A percentile compares a stretch with the other conserved stretches of the same genome.
These are phyloP conservation scores for Manis javanica DNA, from an alignment of 2,797 vertebrate genomes.

Conservation along the genomic window DNA sequence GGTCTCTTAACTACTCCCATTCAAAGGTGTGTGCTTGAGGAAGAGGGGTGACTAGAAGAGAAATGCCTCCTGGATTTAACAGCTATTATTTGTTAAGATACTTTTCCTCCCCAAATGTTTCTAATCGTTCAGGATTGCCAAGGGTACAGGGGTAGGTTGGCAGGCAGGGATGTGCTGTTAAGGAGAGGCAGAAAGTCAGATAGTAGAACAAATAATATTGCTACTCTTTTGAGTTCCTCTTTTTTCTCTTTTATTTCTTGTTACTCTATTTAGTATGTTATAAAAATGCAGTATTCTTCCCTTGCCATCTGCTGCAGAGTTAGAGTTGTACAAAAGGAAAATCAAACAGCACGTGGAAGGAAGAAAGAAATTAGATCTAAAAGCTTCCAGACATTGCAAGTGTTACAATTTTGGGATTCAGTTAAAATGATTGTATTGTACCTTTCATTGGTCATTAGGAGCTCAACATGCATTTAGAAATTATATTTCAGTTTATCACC, in stretches of 20 bases:
- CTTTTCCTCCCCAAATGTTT: neutral
- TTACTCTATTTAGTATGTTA: conserved; percentile 49
- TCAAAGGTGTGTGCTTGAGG: neutral
- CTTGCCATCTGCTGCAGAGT: conserved; percentile 47
- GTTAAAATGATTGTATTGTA: conserved; percentile 1
- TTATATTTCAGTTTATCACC: neutral
- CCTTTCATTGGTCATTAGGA: conserved; percentile 49
- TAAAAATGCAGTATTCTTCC: conserved; percentile 56
- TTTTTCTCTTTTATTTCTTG: neutral
- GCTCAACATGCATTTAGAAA: conserved; percentile 3
- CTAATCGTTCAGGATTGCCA: conserved; percentile 38
- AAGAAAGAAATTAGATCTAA: conserved; percentile 27
- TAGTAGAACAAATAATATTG: conserved; percentile 41
- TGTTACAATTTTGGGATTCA: conserved; percentile 36
- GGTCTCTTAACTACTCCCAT: neutral
- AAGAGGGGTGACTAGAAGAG: conserved; percentile 4
- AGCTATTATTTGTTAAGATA: conserved; percentile 59
- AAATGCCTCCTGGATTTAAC: conserved; percentile 32
- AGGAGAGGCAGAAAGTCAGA: conserved; percentile 44
- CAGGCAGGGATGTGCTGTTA: neutral
- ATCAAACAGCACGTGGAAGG: conserved; percentile 45
- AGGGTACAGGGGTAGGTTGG: neutral
- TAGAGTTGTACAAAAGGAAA: conserved; percentile 60
- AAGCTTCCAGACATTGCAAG: neutral
- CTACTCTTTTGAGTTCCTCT: conserved; percentile 7